Percentiles rank a stretch among this genome's conserved stretches.
Evolutionary conservation across 2,797 vertebrate genomes (phyloP).

Genomic region (Myripristis jacobus): DNA sequence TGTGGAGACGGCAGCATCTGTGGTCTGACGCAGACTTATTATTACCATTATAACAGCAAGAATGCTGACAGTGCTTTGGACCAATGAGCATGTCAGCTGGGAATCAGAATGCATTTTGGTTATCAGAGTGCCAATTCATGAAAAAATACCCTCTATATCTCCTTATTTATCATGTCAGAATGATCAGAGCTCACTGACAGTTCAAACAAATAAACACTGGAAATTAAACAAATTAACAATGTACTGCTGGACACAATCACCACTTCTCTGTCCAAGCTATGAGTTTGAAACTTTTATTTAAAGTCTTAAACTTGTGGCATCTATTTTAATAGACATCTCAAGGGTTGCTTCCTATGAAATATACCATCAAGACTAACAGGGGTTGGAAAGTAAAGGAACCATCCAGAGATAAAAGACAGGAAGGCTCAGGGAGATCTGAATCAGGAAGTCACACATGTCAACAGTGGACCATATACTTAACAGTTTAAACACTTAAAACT

Average conservation of each 20-base stretch:
- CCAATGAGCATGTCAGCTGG: background rate
- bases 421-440: constrained; percentile 31
- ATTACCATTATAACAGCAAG: background rate
- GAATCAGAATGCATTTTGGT: background rate
- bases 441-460: constrained; percentile 47
- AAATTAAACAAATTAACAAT: constrained; percentile 1
- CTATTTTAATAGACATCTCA: constrained; percentile 62
- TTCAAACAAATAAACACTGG: background rate
- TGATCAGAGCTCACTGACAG: background rate
- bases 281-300: constrained; percentile 73
- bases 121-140: background rate
- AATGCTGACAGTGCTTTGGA: background rate
- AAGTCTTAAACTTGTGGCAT: constrained; percentile 42
- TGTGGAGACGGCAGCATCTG: background rate
- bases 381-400: constrained; percentile 43
- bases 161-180: background rate
- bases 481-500: background rate
- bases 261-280: constrained; percentile 52
- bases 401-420: constrained; percentile 39
- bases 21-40: background rate
- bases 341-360: constrained; percentile 32
- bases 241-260: constrained; percentile 43
- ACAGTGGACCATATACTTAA: background rate
- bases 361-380: constrained; percentile 15
- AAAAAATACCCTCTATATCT: background rate